Percentiles rank a stretch among this genome's conserved stretches.
These are phyloP conservation scores for Coelinius sp. DNA, from an alignment of 2,888 invertebrate genomes.

Conservation along the genomic window DNA sequence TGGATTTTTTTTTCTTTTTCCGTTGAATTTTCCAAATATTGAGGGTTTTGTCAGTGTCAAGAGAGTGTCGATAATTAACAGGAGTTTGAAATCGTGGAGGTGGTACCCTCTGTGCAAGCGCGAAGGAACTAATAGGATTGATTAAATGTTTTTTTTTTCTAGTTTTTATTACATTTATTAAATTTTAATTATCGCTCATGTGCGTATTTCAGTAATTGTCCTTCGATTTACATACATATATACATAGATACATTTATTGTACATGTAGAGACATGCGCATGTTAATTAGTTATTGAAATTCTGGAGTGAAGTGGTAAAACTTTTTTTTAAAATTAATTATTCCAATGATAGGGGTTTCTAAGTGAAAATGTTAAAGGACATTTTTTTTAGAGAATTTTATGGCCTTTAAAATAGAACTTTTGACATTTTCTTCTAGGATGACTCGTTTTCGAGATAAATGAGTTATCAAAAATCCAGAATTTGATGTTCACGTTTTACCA, in stretches of 20 bases:
- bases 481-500: background rate
- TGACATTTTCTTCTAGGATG: no score
- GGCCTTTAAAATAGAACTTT: no score
- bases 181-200: slow-evolving; percentile 6
- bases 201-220: slow-evolving; percentile 26
- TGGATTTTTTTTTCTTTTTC: background rate
- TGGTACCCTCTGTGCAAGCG: background rate
- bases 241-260: slow-evolving; percentile 42
- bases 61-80: background rate
- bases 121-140: background rate
- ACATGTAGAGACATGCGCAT: background rate
- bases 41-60: no score
- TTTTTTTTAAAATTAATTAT: no score
- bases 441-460: no score
- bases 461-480: background rate
- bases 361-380: no score
- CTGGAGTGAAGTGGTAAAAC: background rate
- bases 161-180: background rate
- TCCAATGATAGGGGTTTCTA: no score
- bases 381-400: no score
- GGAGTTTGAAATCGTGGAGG: background rate
- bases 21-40: background rate
- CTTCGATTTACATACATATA: slow-evolving; percentile 40
- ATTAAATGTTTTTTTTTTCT: background rate
- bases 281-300: background rate